A percentile compares a stretch with the other conserved stretches of the same genome.
Evolutionary conservation across 2,113 vertebrate species (phyloP).

Genomic region (Pluvialis apricaria): DNA sequence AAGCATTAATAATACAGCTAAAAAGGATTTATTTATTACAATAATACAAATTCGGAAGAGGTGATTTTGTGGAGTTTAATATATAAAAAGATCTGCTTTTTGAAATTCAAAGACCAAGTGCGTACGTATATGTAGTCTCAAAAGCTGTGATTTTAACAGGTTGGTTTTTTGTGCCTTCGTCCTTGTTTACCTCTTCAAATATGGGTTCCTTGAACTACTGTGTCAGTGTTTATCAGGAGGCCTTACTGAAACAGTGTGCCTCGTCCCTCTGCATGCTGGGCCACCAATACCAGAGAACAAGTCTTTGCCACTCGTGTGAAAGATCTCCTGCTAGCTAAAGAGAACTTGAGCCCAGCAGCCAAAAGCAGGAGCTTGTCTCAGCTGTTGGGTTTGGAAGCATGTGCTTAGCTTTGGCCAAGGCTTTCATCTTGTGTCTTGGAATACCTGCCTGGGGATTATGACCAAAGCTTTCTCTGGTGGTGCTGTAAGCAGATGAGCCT

Average conservation of each 20-base stretch:
- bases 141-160: neutral
- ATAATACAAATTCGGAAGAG: neutral
- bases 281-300: neutral
- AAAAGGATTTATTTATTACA: neutral
- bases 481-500: neutral
- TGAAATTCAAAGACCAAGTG: neutral
- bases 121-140: neutral
- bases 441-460: neutral
- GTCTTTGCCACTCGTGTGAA: neutral
- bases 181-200: neutral
- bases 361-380: neutral
- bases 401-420: neutral
- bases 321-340: neutral
- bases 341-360: neutral
- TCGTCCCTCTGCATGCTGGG: neutral
- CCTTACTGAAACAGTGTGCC: neutral
- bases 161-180: neutral
- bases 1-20: neutral
- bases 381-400: neutral
- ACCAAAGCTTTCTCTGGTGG: neutral
- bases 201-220: neutral
- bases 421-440: neutral
- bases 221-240: neutral
- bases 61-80: neutral
- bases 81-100: neutral